These are phyloP conservation scores for Dipodomys merriami DNA, from an alignment of 2,113 vertebrate species.

Conservation along the genomic window DNA sequence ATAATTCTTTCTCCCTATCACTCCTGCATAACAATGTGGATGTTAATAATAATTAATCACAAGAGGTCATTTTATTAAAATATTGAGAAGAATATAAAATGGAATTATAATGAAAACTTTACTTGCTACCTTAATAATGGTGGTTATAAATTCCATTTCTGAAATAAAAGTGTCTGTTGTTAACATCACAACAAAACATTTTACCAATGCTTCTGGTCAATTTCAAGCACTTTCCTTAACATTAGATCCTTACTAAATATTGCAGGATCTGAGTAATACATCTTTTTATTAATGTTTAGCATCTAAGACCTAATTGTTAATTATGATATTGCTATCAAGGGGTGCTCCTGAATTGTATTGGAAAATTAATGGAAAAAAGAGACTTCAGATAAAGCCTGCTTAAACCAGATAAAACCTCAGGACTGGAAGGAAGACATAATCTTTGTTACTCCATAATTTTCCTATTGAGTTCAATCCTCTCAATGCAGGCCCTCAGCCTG, in stretches of 20 bases:
- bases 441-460: constrained; percentile 35
- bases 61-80: constrained; percentile 55
- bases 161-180: constrained; percentile 22
- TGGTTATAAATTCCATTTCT: constrained; percentile 41
- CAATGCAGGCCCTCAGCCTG: constrained; percentile 56
- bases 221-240: constrained; percentile 43
- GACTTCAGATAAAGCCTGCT: not conserved
- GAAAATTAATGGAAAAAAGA: constrained; percentile 61
- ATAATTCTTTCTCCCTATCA: not conserved
- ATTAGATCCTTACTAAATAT: constrained; percentile 10
- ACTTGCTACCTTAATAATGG: constrained; percentile 7
- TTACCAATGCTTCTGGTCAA: constrained; percentile 20
- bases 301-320: constrained; percentile 54
- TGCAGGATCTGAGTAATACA: not conserved
- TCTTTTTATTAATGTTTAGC: not conserved
- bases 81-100: constrained; percentile 50
- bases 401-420: constrained; percentile 44
- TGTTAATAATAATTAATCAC: constrained; percentile 1
- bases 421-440: constrained; percentile 36
- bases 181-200: constrained; percentile 28
- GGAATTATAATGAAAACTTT: constrained; percentile 45
- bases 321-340: constrained; percentile 35
- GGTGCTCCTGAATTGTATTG: constrained; percentile 25
- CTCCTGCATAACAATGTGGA: not conserved
- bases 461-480: constrained; percentile 35